A percentile compares a stretch with the other conserved stretches of the same genome.
Evolutionary conservation across 92 coral and sea anemone genomes (phyloP).

Genomic region (Desmophyllum pertusum): DNA sequence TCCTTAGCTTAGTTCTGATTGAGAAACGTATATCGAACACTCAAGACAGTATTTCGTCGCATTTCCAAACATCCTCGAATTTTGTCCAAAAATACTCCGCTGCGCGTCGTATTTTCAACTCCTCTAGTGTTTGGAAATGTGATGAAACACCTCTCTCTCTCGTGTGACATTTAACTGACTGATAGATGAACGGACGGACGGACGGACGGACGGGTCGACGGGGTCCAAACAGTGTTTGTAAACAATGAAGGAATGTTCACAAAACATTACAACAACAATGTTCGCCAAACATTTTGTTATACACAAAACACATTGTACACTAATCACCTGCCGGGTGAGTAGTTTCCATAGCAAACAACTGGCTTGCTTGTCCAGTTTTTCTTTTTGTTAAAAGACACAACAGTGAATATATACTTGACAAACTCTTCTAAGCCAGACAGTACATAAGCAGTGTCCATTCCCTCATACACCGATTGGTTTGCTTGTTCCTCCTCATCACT

Average conservation of each 20-base stretch:
- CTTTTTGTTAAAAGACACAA: conserved; percentile 62
- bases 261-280: too few species aligned
- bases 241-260: too few species aligned
- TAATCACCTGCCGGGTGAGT: conserved; percentile 72
- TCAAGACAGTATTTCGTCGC: too few species aligned
- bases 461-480: conserved; percentile 38
- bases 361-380: conserved; percentile 41
- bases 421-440: conserved; percentile 55
- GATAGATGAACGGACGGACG: background rate
- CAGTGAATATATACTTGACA: conserved; percentile 59
- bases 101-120: too few species aligned
- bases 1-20: too few species aligned
- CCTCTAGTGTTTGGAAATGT: too few species aligned
- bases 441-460: conserved; percentile 48
- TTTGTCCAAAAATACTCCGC: too few species aligned
- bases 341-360: conserved; percentile 44
- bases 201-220: background rate
- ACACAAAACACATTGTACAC: too few species aligned
- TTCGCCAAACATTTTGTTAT: background rate
- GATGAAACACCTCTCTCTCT: too few species aligned
- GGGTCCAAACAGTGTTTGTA: background rate
- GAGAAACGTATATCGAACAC: too few species aligned
- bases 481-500: conserved; percentile 10
- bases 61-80: too few species aligned
- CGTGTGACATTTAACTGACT: background rate